Percentiles rank a stretch among this genome's conserved stretches.
Conservation (phyloP, 2,888 invertebrate genomes). For the Apotomis capreana region DNA sequence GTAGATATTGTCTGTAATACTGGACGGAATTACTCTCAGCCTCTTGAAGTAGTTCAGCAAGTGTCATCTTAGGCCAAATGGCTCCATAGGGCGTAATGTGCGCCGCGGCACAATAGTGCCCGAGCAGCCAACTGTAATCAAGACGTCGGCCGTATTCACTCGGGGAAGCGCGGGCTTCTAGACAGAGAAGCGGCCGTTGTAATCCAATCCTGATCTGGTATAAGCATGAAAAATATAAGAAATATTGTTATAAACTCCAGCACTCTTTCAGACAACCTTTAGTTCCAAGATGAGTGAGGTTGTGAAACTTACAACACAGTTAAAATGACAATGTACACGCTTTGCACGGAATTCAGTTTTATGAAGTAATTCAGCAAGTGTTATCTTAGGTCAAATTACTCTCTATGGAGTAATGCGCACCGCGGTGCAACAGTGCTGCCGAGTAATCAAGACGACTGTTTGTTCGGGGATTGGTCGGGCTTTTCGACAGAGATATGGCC, state of each 20-base stretch:
- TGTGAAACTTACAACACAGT: too few species aligned
- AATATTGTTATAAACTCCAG: too few species aligned
- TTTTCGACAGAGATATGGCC: too few species aligned
- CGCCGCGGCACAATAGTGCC: constrained; percentile 4
- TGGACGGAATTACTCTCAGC: neutral
- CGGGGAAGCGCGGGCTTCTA: neutral
- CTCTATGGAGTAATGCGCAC: neutral
- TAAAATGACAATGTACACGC: too few species aligned
- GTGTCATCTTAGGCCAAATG: neutral
- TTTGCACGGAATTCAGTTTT: neutral
- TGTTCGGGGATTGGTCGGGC: neutral
- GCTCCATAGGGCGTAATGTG: constrained; percentile 5
- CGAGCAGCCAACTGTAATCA: constrained; percentile 1
- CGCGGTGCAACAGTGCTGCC: constrained; percentile 9
- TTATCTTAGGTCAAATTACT: neutral
- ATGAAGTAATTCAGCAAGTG: neutral
- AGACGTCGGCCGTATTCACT: neutral
- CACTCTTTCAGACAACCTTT: too few species aligned
- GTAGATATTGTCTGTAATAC: too few species aligned
- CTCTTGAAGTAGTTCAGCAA: constrained; percentile 8
- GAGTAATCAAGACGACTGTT: constrained; percentile 4
- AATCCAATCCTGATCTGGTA: too few species aligned
- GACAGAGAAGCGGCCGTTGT: too few species aligned
- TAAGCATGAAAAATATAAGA: too few species aligned
- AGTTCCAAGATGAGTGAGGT: too few species aligned